Evolutionary conservation across 2,113 vertebrate species (phyloP), one percentile per base, ranked within the genome.

Genomic region (Thamnophis sirtalis): DNA sequence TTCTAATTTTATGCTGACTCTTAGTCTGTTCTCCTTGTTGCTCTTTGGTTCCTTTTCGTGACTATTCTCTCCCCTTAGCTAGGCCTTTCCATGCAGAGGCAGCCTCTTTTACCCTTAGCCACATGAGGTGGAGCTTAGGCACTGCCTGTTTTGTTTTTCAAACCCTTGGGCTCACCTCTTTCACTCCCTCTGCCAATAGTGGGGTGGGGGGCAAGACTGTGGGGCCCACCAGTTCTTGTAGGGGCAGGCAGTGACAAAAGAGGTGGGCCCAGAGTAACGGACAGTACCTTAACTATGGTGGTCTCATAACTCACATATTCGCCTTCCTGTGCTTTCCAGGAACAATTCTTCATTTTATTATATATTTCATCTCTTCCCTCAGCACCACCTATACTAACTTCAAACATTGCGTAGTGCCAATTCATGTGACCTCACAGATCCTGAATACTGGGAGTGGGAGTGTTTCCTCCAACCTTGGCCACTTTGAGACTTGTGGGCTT

Each of bases 1-100:
- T 55, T 63, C 49, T 93, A 53, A 53, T 91, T 91, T 90, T 95
- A 21, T 94, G 95, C 93, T 90, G 91, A 94, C 80, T 94, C 91
- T 95, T 95, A 93, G 86, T 85, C 91, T 95, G 91, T 90, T 89
- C 87, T 63, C 60, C 19, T 86, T 43, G 90, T 43, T 80, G 90
- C 91, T 90, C 86, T 93, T 92, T 87, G 0, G 93, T 95, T 93
- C 93, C 93, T 92, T 96, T 93, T 87, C 51, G 84, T 84, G 91
- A 90, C 87, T 84, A 95, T 88, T 43, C 38, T 28, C 38, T 55
- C 73, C 54, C n/a, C 9, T 88, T 6, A 55, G 24, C 51, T 51
- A 15, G 50, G 50, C 53, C 86, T 86, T 88, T 3, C 33, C 24
- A 24, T 10, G 60, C 24, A 24, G 58, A 87, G 22, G 9, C 22